A percentile compares a stretch with the other conserved stretches of the same genome.
Conservation (phyloP, 2,888 invertebrate genomes). For the Latrodectus hesperus region DNA sequence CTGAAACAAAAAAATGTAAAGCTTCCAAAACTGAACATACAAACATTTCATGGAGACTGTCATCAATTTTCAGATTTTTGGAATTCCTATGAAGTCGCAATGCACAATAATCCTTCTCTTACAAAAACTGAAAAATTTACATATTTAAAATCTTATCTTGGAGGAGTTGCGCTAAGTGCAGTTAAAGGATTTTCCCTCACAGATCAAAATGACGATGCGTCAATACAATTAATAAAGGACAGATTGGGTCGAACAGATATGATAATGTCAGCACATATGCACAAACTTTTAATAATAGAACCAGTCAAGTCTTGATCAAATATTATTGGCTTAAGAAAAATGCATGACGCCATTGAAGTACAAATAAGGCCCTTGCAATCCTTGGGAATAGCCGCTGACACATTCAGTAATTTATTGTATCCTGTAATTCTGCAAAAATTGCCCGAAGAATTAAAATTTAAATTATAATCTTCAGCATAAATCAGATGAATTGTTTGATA, state of each 20-base stretch:
- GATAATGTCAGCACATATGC: too few species aligned
- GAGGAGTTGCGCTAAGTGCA: not conserved
- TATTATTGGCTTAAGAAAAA: not conserved
- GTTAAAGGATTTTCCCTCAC: too few species aligned
- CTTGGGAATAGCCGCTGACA: slow-evolving; percentile 6
- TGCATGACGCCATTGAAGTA: slow-evolving; percentile 13
- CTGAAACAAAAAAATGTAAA: too few species aligned
- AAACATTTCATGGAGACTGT: slow-evolving; percentile 23
- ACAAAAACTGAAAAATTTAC: too few species aligned
- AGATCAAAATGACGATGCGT: too few species aligned
- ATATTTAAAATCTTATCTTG: slow-evolving; percentile 33
- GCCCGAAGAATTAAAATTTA: not conserved
- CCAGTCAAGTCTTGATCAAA: too few species aligned
- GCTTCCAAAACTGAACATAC: slow-evolving; percentile 12
- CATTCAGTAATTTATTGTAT: not conserved
- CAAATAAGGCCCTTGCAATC: slow-evolving; percentile 16
- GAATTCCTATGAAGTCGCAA: too few species aligned
- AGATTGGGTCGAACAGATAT: too few species aligned
- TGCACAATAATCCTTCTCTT: too few species aligned
- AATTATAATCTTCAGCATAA: not conserved
- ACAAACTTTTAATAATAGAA: too few species aligned
- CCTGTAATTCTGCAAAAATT: slow-evolving; percentile 3
- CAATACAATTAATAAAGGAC: too few species aligned
- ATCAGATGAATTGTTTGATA: not conserved
- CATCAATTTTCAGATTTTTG: not conserved